A percentile compares a stretch with the other conserved stretches of the same genome.
These are phyloP conservation scores for Tenebrio molitor DNA, from an alignment of 1,140 invertebrate genomes.

Conservation along the genomic window DNA sequence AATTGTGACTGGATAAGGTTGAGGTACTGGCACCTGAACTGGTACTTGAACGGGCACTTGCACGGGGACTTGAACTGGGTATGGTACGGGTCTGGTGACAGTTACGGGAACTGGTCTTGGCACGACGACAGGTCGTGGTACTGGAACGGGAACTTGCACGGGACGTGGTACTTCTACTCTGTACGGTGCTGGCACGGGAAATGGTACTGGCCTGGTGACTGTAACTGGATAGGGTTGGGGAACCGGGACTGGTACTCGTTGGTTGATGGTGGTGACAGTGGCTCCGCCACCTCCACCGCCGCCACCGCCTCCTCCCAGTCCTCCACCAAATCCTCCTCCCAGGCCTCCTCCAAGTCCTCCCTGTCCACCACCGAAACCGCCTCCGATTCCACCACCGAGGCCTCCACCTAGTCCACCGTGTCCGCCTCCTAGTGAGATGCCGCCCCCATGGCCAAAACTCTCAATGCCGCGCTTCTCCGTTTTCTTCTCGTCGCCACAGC, in stretches of 20 bases:
- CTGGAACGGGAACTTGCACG: conserved; percentile 62
- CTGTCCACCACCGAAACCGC: conserved; percentile 31
- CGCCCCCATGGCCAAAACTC: conserved; percentile 51
- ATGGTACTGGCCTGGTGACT: conserved; percentile 63
- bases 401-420: conserved; percentile 38
- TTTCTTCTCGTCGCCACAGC: conserved; percentile 44
- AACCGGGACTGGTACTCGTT: conserved; percentile 57
- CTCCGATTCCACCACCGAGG: conserved; percentile 45
- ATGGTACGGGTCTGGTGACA: conserved; percentile 53
- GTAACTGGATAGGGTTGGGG: conserved; percentile 65
- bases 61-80: conserved; percentile 50
- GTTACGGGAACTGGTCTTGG: conserved; percentile 50
- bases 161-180: conserved; percentile 58
- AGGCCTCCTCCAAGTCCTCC: conserved; percentile 36
- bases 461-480: conserved; percentile 55
- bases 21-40: conserved; percentile 54
- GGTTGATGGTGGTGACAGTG: conserved; percentile 46
- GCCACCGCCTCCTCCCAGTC: conserved; percentile 45
- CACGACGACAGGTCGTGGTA: conserved; percentile 54
- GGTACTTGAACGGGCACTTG: conserved; percentile 55
- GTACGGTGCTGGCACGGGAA: conserved; percentile 61
- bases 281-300: conserved; percentile 51
- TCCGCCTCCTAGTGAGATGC: conserved; percentile 8
- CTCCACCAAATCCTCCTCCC: conserved; percentile 45
- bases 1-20: conserved; percentile 57